Evolutionary conservation across 2,113 vertebrate genomes (phyloP), one percentile per base, ranked within the genome.

Genomic region (Choloepus hoffmanni): DNA sequence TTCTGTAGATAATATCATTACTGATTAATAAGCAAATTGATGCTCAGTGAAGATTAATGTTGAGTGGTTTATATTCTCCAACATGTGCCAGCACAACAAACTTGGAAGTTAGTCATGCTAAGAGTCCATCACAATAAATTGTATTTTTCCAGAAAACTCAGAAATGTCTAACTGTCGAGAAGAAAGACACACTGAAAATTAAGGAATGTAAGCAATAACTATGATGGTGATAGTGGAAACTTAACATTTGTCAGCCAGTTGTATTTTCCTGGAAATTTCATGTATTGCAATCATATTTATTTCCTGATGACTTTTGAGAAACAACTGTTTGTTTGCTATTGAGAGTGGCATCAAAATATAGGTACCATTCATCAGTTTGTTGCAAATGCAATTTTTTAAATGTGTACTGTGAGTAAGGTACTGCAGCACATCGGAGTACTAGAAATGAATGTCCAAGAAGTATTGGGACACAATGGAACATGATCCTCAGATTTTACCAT

Each of bases 181-280:
- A 7, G 6, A 63, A 81, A 55, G 33, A 3, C 1, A 7, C 2
- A 1, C n/a, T 45, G 16, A 58, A 53, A 40, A 4, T 2, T 26
- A 43, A 81, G 23, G 70, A 76, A 45, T 79, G 65, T 10, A 78
- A 10, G 76, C 33, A 62, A 19, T 65, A 82, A 60, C 45, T 33
- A 33, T 7, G 19, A 65, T 12, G 6, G 26, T 13, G 53, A 19
- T 36, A 21, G 24, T 40, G 28, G 23, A 73, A 36, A 40, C 23
- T 24, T 76, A 83, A n/a, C 26, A 28, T 86, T 60, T 81, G 13
- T 92, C 88, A 85, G 50, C 76, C 48, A 85, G 84, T 81, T 89
- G 33, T 28, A 58, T 89, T 91, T 92, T 83, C 76, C 95, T 94
- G 5, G 79, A 93, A 84, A 89, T 40, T 21, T 81, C 58, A 48